Evolutionary conservation across 2,888 invertebrate species (phyloP), one percentile per base, ranked within the genome.

Genomic region (Aphelenchoides bicaudatus): DNA sequence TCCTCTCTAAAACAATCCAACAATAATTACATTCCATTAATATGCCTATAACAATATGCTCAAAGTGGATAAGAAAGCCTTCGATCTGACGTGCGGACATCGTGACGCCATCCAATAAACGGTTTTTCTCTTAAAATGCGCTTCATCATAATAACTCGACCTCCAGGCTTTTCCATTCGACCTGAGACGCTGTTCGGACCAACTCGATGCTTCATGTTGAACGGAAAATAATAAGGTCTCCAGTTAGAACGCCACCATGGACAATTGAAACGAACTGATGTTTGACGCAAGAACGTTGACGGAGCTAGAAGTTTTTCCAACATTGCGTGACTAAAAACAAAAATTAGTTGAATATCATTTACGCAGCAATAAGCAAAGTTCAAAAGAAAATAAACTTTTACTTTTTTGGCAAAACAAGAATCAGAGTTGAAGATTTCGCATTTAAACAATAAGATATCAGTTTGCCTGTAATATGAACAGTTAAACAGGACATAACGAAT

Each of bases 191-290:
- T 73, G 25, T 66, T 68, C 3, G 59, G 58, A 58, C 69, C 66
- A 52, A 74, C 61, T 59, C 72, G 72, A 51, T 72, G 70, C 37
- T 70, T 61, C 59, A 74, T 59, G 56, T 71, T 70, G 62, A 70
- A 72, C 16, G 74, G 74, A 52, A 74, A 74, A 50, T 65, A 68
- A 57, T 66, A 65, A 23, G 74, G 74, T 0, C 72, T 66, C 61
- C 70, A 74, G 56, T 70, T 74, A 64, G 63, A 71, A 37, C 74
- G 56, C 47, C 73, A 72, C 74, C 74, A 74, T 4, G 74, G 74
- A 47, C 74, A 74, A 54, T 74, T 74, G 67, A 66, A 68, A 34
- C 74, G 70, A 37, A 74, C 64, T 3, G 71, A 38, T 43, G 25
- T 55, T 28, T 56, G 54, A 29, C 16, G 28, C 39, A 25, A 31